Percentiles rank a stretch among this genome's conserved stretches.
Evolutionary conservation across 1,140 invertebrate species (phyloP).

Genomic region (Bathynomus jamesi): DNA sequence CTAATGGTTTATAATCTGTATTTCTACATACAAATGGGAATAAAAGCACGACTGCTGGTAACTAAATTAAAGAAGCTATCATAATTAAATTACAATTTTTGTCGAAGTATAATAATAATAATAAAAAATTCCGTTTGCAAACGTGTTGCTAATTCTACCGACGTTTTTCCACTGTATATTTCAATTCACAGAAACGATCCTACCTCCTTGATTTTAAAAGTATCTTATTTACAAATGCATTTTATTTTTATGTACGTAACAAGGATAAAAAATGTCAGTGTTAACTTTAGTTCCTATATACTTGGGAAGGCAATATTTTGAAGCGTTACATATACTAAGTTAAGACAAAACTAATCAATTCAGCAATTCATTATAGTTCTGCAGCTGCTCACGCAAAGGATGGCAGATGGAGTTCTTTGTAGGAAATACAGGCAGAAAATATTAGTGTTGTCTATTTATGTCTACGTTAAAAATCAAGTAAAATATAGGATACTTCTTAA

Average conservation of each 20-base stretch:
- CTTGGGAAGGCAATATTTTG: not conserved
- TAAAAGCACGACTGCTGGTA: not conserved
- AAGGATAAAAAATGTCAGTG: not conserved
- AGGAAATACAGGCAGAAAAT: too few relatives aligned
- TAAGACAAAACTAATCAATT: too few relatives aligned
- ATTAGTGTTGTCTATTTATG: too few relatives aligned
- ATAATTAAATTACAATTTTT: too few relatives aligned
- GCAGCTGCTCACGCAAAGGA: too few relatives aligned
- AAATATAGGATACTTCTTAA: too few relatives aligned
- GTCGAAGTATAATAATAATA: conserved; percentile 11
- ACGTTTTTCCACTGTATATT: too few relatives aligned
- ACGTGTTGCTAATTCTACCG: too few relatives aligned
- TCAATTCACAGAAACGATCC: not conserved
- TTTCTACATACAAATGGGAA: not conserved
- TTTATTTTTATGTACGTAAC: not conserved
- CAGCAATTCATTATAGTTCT: too few relatives aligned
- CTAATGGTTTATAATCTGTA: not conserved
- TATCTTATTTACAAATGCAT: not conserved
- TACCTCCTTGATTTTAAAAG: not conserved
- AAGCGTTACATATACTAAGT: too few relatives aligned
- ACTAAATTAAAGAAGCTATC: conserved; percentile 19
- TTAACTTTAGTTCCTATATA: not conserved
- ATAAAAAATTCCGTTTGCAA: conserved; percentile 11
- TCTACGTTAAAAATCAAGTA: too few relatives aligned
- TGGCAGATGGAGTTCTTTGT: too few relatives aligned